Base-by-base conservation (phyloP, 2,797 vertebrate genomes). In the Perodicticus potto region DNA sequence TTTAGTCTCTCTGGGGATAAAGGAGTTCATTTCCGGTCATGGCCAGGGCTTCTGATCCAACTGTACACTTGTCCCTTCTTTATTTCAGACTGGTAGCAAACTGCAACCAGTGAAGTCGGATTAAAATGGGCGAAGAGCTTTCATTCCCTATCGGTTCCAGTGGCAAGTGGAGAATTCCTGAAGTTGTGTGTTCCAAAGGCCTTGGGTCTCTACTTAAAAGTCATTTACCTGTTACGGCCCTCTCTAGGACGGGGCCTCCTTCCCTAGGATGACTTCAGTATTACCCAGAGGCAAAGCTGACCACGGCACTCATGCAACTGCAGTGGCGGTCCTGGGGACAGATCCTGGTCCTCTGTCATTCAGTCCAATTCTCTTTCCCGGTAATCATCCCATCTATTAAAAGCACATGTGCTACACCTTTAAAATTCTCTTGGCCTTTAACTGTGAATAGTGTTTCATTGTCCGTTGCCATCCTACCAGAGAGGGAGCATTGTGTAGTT, bases 401-500 rank as follows among this genome's bases (percentile, higher is more conserved):
- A 95, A 84, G 40, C 80, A 5, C 22, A 89, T 53, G 65, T 72
- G 70, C 89, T 94, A 49, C 77, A 93, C 83, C 83, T 90, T 98
- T 96, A 92, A 97, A 97, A 87, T 32, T n/a, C 77, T 55, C 96
- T 96, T 93, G 93, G 91, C 88, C 82, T 65, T 93, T 1, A 29
- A 2, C 80, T 72, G 74, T 88, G 95, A 96, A 91, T 53, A 88
- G 89, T 61, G 94, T 91, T 86, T 57, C 88, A 88, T 43, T 69
- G 93, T 95, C 8, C 3, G 16, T 86, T 63, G 86, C 93, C 61
- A 2, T 89, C 89, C 95, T 94, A 86, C 86, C 92, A 78, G 86
- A 81, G 84, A 97, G 91, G 88, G 67, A 96, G 96, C n/a, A 8
- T 94, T 93, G 89, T 96, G 80, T 69, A 32, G 83, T 96, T 96